phyloP scores from a whole-genome alignment of 1,140 invertebrate genomes.

The Piezodorus guildinii region DNA sequence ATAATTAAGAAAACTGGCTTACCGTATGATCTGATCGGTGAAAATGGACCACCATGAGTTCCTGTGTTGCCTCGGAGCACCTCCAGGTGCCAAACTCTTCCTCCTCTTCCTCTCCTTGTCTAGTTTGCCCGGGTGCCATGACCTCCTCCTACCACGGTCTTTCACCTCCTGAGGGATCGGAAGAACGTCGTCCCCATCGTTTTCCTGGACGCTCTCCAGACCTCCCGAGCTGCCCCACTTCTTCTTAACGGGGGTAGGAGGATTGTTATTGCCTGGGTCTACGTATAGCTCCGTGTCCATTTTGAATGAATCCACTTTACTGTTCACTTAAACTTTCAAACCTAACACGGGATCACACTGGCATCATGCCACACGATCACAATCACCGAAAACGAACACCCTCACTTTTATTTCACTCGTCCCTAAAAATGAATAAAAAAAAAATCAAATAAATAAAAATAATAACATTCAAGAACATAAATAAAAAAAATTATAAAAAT shows the following conservation, averaged over 20 bases:
- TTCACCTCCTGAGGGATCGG: constrained; percentile 31
- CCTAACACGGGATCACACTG: neutral
- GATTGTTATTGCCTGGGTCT: constrained; percentile 27
- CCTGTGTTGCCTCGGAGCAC: constrained; percentile 52
- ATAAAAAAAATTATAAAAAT: no score
- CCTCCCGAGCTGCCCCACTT: constrained; percentile 37
- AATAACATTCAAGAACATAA: no score
- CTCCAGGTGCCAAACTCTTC: constrained; percentile 20
- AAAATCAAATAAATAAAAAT: no score
- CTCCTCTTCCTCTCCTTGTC: constrained; percentile 38
- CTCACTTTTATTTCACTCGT: constrained; percentile 1
- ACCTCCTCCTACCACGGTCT: constrained; percentile 41
- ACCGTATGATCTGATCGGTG: no score
- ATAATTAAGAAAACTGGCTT: no score
- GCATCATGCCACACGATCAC: constrained; percentile 15
- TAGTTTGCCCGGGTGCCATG: constrained; percentile 57
- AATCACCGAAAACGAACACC: constrained; percentile 11
- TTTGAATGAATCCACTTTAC: neutral
- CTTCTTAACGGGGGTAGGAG: constrained; percentile 31
- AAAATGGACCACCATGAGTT: constrained; percentile 72
- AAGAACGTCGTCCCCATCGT: constrained; percentile 4
- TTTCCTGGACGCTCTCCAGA: constrained; percentile 34
- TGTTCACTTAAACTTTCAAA: constrained; percentile 6
- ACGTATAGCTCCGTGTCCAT: constrained; percentile 27
- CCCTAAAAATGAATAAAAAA: no score